A percentile compares a stretch with the other conserved stretches of the same genome.
These are phyloP conservation scores for Xanthia icteritia DNA, from an alignment of 2,888 invertebrate genomes.

Conservation along the genomic window DNA sequence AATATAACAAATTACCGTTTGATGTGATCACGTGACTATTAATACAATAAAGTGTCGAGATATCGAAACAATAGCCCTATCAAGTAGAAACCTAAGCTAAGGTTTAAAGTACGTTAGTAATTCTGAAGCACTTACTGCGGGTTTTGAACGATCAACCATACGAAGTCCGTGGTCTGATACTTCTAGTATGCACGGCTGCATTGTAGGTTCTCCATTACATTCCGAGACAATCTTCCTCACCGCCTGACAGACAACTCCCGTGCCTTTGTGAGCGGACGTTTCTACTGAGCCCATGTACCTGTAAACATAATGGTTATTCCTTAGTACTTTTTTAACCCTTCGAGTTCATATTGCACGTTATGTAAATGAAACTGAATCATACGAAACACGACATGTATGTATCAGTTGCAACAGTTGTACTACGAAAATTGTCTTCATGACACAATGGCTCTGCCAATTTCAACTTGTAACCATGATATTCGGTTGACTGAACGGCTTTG, in stretches of 20 bases:
- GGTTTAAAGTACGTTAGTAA: background rate
- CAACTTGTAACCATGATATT: background rate
- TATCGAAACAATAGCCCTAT: background rate
- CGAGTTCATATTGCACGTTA: background rate
- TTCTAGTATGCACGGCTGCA: conserved; percentile 97
- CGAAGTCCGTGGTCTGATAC: conserved; percentile 98
- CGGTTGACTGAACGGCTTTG: background rate
- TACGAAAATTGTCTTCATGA: background rate
- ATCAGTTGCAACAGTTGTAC: background rate
- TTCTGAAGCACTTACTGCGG: conserved; percentile 89
- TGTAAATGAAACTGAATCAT: background rate
- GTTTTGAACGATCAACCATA: conserved; percentile 97
- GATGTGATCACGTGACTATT: background rate
- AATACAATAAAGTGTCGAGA: background rate
- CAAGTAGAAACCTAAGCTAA: background rate
- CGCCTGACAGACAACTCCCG: conserved; percentile 97
- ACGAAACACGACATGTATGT: background rate
- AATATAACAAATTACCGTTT: background rate
- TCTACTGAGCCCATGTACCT: conserved; percentile 98
- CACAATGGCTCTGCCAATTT: background rate
- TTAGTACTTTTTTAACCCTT: background rate
- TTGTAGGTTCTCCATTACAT: conserved; percentile 92
- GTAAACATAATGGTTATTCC: conserved; percentile 28
- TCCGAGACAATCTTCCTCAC: conserved; percentile 96
- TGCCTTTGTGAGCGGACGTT: conserved; percentile 99